Conservation (phyloP, 1,140 invertebrate species). For the Microvelia longipes region DNA sequence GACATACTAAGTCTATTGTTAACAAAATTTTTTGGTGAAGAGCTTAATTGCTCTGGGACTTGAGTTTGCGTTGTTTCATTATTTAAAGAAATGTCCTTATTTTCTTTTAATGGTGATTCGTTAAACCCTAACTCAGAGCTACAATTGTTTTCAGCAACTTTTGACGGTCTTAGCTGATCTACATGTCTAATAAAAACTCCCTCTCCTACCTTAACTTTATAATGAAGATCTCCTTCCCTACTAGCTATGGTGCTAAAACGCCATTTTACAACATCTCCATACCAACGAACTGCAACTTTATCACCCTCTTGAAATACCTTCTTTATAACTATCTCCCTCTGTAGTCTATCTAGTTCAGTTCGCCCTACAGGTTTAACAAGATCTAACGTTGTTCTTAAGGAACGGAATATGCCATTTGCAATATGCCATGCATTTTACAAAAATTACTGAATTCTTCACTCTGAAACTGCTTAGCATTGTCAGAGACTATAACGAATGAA, state of each 20-base stretch:
- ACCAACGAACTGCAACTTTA: not conserved
- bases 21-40: no score
- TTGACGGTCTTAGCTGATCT: no score
- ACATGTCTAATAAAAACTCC: not conserved
- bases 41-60: no score
- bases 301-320: no score
- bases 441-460: not conserved
- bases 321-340: no score
- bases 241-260: not conserved
- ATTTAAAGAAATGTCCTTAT: no score
- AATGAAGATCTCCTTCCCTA: not conserved
- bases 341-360: not conserved
- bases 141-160: no score
- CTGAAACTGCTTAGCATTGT: not conserved
- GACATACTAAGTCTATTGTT: no score
- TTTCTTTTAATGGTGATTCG: no score
- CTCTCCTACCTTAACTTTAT: not conserved
- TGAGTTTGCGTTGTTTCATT: no score
- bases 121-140: no score
- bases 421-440: slow-evolving; percentile 17
- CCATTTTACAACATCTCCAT: not conserved
- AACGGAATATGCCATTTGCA: slow-evolving; percentile 16
- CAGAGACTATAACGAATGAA: not conserved
- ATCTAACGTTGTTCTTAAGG: not conserved
- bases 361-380: not conserved